Evolutionary conservation across 2,797 vertebrate species (phyloP), one percentile per base, ranked within the genome.

Genomic region (Onychomys torridus): DNA sequence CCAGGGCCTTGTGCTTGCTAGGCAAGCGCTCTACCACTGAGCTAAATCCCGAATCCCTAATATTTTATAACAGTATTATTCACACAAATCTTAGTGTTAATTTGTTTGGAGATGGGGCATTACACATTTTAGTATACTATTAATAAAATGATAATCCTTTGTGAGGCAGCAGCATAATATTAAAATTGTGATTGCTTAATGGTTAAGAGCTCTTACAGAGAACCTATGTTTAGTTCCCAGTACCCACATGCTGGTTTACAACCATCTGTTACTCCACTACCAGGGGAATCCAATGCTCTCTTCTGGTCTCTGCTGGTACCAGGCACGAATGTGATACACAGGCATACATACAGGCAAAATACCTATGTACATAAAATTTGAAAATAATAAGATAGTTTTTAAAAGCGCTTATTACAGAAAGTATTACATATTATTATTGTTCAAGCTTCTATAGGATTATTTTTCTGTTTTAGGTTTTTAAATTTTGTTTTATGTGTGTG

Each of bases 401-500:
- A 78, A 32, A 34, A 87, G 63, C 37, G 37, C 27, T 6, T 25
- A 1, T 63, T 82, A 29, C 6, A 73, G 55, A 71, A 63, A 65
- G 12, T 87, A 11, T 63, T 46, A 37, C 13, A 8, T 2, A 5
- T 90, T 71, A 75, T 75, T 71, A 75, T 75, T 4, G 12, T 61
- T 73, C 4, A 52, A 7, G 5, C 93, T 93, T 95, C 23, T 95
- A 10, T 91, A 67, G 69, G 61, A 88, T 65, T 91, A 49, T 86
- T 90, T 77, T 78, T 77, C 14, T 49, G 27, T 49, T 49, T 49
- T 78, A 52, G 29, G 49, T 78, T 19, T 78, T 78, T 29, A 76
- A 46, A 8, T 46, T 76, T 71, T 77, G 11, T 37, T 71, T 73
- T 77, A 32, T 77, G 27, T 46, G 6, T 46, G 29, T 46, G 40